Evolutionary conservation across 2,888 invertebrate species (phyloP), one percentile per base, ranked within the genome.

Genomic region (Quadriops clusia): DNA sequence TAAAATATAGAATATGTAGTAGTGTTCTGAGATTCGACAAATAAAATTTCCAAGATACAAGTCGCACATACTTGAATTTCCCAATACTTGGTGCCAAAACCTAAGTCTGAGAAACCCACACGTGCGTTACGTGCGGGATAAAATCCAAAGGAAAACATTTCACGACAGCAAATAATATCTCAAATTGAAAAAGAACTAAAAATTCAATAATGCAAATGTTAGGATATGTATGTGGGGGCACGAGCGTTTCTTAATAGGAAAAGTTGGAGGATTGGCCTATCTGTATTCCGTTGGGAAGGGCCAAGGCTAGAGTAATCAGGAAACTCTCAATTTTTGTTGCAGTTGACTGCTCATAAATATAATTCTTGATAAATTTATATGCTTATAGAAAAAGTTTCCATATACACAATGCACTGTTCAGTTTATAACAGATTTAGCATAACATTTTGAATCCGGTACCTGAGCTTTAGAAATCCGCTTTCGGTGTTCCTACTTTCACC

Each of bases 151-250:
- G 28, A 32, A 27, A 9, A 27, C 32, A 32, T 31, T 34, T 23
- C 23, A 31, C 30, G n/a, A 34, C 25, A 9, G 23, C 30, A 30
- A 39, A 37, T 40, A 40, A 38, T 38, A 33, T 28, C 17, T 18
- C 30, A 33, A 41, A 33, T 31, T 28, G 25, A 33, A 34, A 34
- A 33, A 32, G 39, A 36, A 39, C 33, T 38, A 39, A 40, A 40
- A 52, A 54, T 53, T 50, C 51, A 53, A 55, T 54, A 55, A 54
- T 54, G 54, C 53, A 55, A 55, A 55, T 54, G 46, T 47, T 51
- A 49, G 47, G 47, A 54, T 55, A 53, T 53, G 50, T 54, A 53
- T 56, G 54, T 53, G 44, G 42, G 45, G 44, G 49, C 50, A 51
- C 51, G 51, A 54, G 45, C 52, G 48, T 46, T 44, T 46, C 45